phyloP scores from a whole-genome alignment of 2,113 vertebrate genomes.

The Platycercus adscitus region DNA sequence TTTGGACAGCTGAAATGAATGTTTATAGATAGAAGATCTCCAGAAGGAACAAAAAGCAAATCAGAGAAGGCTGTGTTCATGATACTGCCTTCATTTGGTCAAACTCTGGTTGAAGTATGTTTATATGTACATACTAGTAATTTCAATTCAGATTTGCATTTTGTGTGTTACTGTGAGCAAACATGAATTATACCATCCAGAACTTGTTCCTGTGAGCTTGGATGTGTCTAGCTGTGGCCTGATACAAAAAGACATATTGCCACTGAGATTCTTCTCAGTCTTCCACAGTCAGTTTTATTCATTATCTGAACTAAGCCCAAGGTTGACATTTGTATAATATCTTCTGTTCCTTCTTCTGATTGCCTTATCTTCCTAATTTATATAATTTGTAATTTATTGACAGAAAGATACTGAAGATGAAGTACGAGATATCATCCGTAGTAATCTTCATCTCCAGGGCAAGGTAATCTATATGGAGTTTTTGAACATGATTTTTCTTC shows the following conservation, averaged over 20 bases:
- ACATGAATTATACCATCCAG: not conserved
- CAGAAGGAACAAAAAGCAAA: not conserved
- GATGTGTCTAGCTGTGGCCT: not conserved
- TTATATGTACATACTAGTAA: not conserved
- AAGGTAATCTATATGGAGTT: constrained; percentile 81
- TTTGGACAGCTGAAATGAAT: not conserved
- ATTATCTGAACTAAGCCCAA: not conserved
- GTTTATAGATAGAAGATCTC: not conserved
- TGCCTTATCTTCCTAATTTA: not conserved
- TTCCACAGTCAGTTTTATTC: not conserved
- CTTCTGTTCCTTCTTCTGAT: not conserved
- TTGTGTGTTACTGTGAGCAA: not conserved
- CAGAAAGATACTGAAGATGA: constrained; percentile 98
- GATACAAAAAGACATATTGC: not conserved
- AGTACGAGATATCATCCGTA: constrained; percentile 89
- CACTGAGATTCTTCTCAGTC: not conserved
- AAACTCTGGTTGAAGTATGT: not conserved
- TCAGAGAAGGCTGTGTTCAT: not conserved
- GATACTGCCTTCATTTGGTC: not conserved
- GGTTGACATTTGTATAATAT: not conserved
- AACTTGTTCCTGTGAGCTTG: not conserved
- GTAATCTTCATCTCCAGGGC: constrained; percentile 93
- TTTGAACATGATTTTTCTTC: not conserved
- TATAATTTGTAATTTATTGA: constrained; percentile 53
- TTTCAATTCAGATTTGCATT: not conserved